Evolutionary conservation across 2,113 vertebrate genomes (phyloP).

Genomic region (Salvelinus fontinalis): DNA sequence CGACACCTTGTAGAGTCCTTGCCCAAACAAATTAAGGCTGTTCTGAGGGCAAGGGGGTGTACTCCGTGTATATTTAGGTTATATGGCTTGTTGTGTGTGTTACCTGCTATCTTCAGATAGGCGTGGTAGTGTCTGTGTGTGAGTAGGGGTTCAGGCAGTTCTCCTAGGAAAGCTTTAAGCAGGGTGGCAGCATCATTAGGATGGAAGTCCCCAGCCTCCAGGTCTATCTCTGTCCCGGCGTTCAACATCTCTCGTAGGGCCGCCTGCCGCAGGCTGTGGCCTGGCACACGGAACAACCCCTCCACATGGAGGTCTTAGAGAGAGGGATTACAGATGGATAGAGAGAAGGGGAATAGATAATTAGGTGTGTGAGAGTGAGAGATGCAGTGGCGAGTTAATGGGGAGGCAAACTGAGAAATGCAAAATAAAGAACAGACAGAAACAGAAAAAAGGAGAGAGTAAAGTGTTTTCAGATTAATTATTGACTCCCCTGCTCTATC

Average conservation of each 20-base stretch:
- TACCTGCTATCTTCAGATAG: constrained; percentile 96
- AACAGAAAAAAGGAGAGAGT: background rate
- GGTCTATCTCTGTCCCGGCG: constrained; percentile 85
- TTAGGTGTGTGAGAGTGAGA: background rate
- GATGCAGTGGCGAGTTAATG: constrained; percentile 5
- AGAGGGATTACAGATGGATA: background rate
- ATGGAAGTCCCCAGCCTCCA: constrained; percentile 91
- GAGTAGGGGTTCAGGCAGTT: constrained; percentile 92
- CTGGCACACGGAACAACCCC: constrained; percentile 93
- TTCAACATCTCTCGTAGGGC: constrained; percentile 89
- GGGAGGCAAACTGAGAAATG: constrained; percentile 1
- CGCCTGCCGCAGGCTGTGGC: constrained; percentile 92
- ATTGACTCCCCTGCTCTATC: constrained; percentile 60
- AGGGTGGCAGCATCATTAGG: constrained; percentile 93
- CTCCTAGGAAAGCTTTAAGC: constrained; percentile 92
- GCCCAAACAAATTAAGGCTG: too few species aligned
- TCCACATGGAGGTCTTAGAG: constrained; percentile 88
- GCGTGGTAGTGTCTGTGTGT: constrained; percentile 93
- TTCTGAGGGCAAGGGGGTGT: too few species aligned
- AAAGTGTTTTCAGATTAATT: constrained; percentile 73
- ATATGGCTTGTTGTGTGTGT: background rate
- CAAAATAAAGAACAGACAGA: constrained; percentile 9
- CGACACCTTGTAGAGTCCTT: too few species aligned
- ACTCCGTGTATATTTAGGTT: background rate
- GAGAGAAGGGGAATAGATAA: background rate